Conservation (phyloP, 1,140 invertebrate genomes). For the Drosophila persimilis region DNA sequence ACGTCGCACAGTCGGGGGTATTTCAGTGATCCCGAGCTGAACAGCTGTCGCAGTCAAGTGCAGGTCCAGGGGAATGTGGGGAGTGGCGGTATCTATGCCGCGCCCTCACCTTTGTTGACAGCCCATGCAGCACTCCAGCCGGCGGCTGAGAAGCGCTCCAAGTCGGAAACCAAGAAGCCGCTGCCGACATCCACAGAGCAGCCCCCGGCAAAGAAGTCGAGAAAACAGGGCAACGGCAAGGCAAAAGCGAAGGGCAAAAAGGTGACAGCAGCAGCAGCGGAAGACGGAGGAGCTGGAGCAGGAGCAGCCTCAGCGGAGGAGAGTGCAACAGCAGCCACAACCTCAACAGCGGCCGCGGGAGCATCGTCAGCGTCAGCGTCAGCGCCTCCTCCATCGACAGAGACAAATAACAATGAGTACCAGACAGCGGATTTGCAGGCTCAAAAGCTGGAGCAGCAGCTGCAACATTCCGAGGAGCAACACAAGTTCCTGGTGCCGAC, state of each 20-base stretch:
- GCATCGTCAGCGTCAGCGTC: neutral
- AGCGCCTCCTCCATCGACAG: neutral
- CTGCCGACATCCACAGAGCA: constrained; percentile 2
- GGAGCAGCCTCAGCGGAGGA: neutral
- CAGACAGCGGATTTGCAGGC: constrained; percentile 64
- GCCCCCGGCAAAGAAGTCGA: constrained; percentile 35
- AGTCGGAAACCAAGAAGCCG: constrained; percentile 81
- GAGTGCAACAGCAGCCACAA: neutral
- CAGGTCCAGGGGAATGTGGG: too few species aligned
- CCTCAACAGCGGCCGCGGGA: neutral
- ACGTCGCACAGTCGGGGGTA: constrained; percentile 69
- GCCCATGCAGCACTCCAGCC: constrained; percentile 3
- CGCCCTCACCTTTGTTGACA: constrained; percentile 41
- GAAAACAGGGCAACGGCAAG: constrained; percentile 21
- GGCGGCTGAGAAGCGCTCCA: constrained; percentile 67
- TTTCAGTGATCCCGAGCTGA: constrained; percentile 80
- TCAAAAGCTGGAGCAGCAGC: constrained; percentile 49
- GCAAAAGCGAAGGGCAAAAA: constrained; percentile 36
- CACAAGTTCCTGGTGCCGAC: constrained; percentile 63
- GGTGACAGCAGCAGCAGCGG: neutral
- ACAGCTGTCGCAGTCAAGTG: constrained; percentile 43
- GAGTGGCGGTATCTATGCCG: constrained; percentile 29
- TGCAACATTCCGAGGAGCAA: constrained; percentile 72
- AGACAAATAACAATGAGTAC: constrained; percentile 79
- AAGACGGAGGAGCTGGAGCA: neutral